These are phyloP conservation scores for Campylomormyrus numenius DNA, from an alignment of 2,113 vertebrate species.

Conservation along the genomic window DNA sequence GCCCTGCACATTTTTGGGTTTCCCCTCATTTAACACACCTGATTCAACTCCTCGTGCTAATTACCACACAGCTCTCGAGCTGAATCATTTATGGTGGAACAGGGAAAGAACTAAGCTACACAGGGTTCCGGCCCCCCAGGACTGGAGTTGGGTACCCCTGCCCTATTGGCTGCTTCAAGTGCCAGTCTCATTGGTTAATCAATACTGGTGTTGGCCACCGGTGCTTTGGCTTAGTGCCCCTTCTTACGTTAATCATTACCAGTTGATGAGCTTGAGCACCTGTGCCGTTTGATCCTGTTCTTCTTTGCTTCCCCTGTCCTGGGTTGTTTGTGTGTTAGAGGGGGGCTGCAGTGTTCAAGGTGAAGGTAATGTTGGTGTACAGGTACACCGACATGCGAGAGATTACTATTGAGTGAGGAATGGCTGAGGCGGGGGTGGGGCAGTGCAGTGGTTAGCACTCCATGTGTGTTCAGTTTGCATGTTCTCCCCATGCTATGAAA, in stretches of 20 bases:
- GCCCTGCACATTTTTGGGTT: no score
- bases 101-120: no score
- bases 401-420: not conserved
- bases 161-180: conserved; percentile 23
- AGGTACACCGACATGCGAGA: conserved; percentile 12
- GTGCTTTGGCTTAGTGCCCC: conserved; percentile 33
- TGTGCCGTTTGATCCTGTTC: conserved; percentile 30
- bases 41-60: no score
- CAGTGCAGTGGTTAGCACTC: not conserved
- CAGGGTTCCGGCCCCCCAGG: no score
- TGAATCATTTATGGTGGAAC: no score
- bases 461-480: not conserved
- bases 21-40: no score
- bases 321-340: not conserved
- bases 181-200: conserved; percentile 19
- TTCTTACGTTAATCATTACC: conserved; percentile 41
- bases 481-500: not conserved
- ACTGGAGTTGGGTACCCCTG: no score
- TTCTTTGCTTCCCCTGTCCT: conserved; percentile 29
- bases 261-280: conserved; percentile 40
- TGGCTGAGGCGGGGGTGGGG: not conserved
- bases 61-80: no score
- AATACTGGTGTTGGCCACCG: conserved; percentile 31
- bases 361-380: conserved; percentile 7
- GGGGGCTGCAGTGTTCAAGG: conserved; percentile 1